Evolutionary conservation across 2,797 vertebrate genomes (phyloP).

Genomic region (Schizopygopsis malacanthus): DNA sequence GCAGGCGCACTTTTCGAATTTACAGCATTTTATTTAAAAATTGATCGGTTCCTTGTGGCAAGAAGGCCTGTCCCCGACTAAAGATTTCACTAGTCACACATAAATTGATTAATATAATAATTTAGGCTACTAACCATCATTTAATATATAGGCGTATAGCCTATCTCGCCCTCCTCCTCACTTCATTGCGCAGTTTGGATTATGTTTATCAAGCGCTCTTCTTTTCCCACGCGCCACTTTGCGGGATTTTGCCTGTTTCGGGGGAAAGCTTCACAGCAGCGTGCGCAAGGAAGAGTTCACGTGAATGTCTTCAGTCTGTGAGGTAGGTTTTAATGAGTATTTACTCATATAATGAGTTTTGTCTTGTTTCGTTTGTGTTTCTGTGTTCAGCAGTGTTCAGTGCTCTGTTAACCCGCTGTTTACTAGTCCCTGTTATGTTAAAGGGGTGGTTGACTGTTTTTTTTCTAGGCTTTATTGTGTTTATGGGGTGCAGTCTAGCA

Average conservation of each 20-base stretch:
- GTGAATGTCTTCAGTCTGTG: neutral
- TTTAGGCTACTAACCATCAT: no score
- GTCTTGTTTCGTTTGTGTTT: neutral
- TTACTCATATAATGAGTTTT: neutral
- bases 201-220: slow-evolving; percentile 12
- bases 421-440: neutral
- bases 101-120: no score
- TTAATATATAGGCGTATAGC: no score
- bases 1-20: no score
- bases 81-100: no score
- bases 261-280: neutral
- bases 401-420: neutral
- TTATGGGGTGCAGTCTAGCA: no score
- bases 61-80: no score
- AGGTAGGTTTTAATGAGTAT: neutral
- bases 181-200: slow-evolving; percentile 40
- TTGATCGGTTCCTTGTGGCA: no score
- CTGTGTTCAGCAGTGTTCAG: neutral
- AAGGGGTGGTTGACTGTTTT: no score
- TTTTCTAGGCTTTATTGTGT: no score
- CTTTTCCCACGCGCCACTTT: slow-evolving; percentile 19
- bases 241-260: neutral
- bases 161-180: no score
- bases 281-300: neutral
- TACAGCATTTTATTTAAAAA: no score